A percentile compares a stretch with the other conserved stretches of the same genome.
Evolutionary conservation across 35 echinoderm and acorn worm genomes (phyloP).

Genomic region (Strongylocentrotus purpuratus): DNA sequence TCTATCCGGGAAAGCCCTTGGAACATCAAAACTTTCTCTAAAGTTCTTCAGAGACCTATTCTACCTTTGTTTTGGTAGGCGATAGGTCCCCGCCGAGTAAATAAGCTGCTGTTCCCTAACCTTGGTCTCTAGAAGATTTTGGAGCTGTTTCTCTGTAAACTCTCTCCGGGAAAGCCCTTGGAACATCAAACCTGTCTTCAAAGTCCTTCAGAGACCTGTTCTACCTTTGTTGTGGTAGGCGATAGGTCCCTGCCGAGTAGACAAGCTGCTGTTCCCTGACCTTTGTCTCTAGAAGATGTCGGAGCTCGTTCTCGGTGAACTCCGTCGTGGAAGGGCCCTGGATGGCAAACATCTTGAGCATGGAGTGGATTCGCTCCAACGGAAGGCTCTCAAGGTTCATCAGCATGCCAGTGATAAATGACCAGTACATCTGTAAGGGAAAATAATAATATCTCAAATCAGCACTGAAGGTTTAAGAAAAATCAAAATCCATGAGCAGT

Average conservation of each 20-base stretch:
- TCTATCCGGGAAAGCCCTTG: constrained; percentile 49
- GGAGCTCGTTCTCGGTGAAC: constrained; percentile 88
- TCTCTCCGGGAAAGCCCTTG: constrained; percentile 47
- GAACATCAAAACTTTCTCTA: too few relatives aligned
- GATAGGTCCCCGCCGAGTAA: constrained; percentile 87
- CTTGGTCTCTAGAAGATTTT: too few relatives aligned
- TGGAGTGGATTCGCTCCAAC: constrained; percentile 93
- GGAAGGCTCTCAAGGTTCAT: constrained; percentile 89
- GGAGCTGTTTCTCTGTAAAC: too few relatives aligned
- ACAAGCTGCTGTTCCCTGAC: constrained; percentile 87
- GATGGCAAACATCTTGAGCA: constrained; percentile 99
- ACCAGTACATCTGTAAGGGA: constrained; percentile 88
- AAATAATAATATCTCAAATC: constrained; percentile 18
- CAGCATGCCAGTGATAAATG: constrained; percentile 96
- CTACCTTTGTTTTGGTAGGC: constrained; percentile 57
- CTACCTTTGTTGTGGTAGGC: constrained; percentile 58
- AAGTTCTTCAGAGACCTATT: not conserved
- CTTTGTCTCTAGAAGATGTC: constrained; percentile 88
- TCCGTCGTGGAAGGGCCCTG: constrained; percentile 82
- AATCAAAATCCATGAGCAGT: too few relatives aligned
- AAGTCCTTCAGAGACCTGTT: not conserved
- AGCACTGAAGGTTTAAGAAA: too few relatives aligned
- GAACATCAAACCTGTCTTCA: not conserved
- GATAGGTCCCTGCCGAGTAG: constrained; percentile 85
- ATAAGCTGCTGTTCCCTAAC: too few relatives aligned